A percentile compares a stretch with the other conserved stretches of the same genome.
Conservation (phyloP, 2,113 vertebrate species). For the Cinclus mexicanus region DNA sequence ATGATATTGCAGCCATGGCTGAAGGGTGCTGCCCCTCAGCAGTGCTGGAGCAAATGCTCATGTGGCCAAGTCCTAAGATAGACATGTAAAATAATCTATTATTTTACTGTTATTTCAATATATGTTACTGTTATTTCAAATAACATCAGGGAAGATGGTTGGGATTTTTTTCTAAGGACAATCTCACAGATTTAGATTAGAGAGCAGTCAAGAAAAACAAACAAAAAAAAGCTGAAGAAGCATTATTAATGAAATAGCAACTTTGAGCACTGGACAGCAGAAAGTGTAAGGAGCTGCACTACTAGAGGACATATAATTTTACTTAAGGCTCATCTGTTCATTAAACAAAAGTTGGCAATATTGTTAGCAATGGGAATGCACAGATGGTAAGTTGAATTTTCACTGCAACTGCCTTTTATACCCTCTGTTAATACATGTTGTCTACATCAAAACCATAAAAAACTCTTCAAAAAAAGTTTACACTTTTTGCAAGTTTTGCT, state of each 20-base stretch:
- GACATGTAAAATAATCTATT: neutral
- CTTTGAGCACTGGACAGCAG: neutral
- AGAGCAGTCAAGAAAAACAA: neutral
- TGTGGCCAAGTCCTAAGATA: neutral
- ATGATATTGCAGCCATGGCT: neutral
- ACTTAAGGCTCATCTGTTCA: neutral
- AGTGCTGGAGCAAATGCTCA: neutral
- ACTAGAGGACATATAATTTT: neutral
- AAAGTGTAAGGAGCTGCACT: neutral
- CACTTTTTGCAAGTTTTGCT: neutral
- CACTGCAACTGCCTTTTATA: constrained; percentile 24
- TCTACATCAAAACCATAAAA: neutral
- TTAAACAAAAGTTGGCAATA: constrained; percentile 56
- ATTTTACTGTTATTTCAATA: neutral
- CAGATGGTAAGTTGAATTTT: constrained; percentile 47
- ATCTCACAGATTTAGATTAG: neutral
- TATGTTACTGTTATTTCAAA: neutral
- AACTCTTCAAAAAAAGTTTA: neutral
- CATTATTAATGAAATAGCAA: neutral
- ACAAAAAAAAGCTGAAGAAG: neutral
- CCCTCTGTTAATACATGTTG: neutral
- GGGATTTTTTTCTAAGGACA: neutral
- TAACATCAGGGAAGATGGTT: neutral
- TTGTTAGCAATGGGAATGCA: neutral
- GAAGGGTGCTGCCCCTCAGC: neutral